Base-by-base conservation (phyloP, 2,888 invertebrate species). In the Chaitophorus viminalis region DNA sequence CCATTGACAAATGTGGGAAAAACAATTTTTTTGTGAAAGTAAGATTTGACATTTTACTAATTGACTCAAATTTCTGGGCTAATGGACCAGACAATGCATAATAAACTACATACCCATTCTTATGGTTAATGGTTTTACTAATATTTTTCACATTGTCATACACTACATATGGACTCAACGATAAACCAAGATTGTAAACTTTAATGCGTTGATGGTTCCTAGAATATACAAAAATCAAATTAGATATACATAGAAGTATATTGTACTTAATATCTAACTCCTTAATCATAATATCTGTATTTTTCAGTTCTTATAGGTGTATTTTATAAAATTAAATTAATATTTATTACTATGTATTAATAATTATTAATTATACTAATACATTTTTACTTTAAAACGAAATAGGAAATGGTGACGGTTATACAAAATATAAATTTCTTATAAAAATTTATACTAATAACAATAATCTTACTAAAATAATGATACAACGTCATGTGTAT, bases 1-100 rank as follows among this genome's bases (percentile, higher is more conserved):
- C 87, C 5, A 65, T 65, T 46, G 87, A 87, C 17, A 87, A 18
- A 81, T 87, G 87, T 33, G 87, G 87, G 46, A 87, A 87, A 87
- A 87, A 87, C 5, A 0, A 3, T 39, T 29, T 31, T 74, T 87
- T 87, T 33, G 81, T 87, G 11, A 39, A 87, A 5, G 3, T 18
- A 29, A 75, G n/a, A 74, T 36, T 79, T 39, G 79, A 81, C 8
- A 8, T 8, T 46, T 79, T 33, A 33, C 74, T 25, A 72, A 60
- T 11, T n/a, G 25, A 60, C 39, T 87, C 87, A 52, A 87, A 87
- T 11, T 81, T 18, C 25, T 81, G 74, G 31, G 4, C 14, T 74
- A 87, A 46, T 46, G 87, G 31, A 39, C 87, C 87, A 31, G 87
- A 60, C 11, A 87, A 33, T n/a, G 74, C 65, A 46, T 81, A 65